A percentile compares a stretch with the other conserved stretches of the same genome.
Evolutionary conservation across 2,888 invertebrate species (phyloP).

Genomic region (Carabus problematicus): DNA sequence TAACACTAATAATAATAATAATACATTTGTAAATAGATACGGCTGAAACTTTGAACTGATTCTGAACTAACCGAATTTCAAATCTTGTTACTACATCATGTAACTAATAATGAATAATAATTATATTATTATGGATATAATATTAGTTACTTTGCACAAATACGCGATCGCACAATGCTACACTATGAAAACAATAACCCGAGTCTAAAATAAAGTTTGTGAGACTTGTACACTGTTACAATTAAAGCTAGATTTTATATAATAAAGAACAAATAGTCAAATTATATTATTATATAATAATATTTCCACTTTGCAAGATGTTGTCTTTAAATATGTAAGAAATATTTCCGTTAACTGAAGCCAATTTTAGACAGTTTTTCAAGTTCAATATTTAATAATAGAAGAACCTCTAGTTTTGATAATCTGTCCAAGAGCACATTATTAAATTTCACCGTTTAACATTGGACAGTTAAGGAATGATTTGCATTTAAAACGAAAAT

Average conservation of each 20-base stretch:
- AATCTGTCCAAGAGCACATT: slow-evolving; percentile 35
- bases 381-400: slow-evolving; percentile 5
- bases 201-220: too few relatives aligned
- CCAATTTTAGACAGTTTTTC: not conserved
- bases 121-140: slow-evolving; percentile 15
- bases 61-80: slow-evolving; percentile 18
- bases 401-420: not conserved
- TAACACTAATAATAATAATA: slow-evolving; percentile 4
- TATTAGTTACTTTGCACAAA: slow-evolving; percentile 19
- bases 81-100: slow-evolving; percentile 7
- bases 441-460: slow-evolving; percentile 30
- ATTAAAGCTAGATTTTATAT: slow-evolving; percentile 14
- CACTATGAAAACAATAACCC: too few relatives aligned
- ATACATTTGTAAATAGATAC: slow-evolving; percentile 10
- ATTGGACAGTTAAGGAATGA: slow-evolving; percentile 29
- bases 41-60: slow-evolving; percentile 22
- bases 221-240: not conserved
- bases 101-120: too few relatives aligned
- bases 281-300: too few relatives aligned
- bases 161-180: slow-evolving; percentile 25
- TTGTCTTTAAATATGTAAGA: too few relatives aligned
- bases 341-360: too few relatives aligned
- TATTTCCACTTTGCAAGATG: too few relatives aligned
- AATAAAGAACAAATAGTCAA: not conserved
- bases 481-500: slow-evolving; percentile 30